Percentiles rank a stretch among this genome's conserved stretches.
Evolutionary conservation across 1,140 invertebrate species (phyloP).

Genomic region (Mercenaria mercenaria): DNA sequence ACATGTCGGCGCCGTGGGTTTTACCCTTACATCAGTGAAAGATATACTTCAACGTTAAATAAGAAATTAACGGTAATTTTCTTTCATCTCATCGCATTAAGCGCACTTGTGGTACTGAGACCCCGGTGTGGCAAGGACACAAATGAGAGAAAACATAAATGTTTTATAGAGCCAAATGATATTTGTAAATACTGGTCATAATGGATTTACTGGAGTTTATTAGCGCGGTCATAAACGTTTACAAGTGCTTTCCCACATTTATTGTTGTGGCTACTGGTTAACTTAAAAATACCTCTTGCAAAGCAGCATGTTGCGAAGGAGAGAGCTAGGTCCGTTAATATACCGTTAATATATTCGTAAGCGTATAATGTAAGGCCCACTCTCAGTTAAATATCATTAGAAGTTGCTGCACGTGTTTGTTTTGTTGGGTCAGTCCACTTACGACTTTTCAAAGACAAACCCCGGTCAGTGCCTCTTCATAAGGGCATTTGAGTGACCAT

Average conservation of each 20-base stretch:
- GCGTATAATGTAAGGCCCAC: not conserved
- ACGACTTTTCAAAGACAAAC: too few species aligned
- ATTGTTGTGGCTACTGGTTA: conserved; percentile 22
- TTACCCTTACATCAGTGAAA: conserved; percentile 34
- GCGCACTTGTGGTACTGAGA: not conserved
- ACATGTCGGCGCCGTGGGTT: conserved; percentile 22
- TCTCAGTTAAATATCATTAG: not conserved
- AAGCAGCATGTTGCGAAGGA: not conserved
- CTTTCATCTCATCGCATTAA: conserved; percentile 25
- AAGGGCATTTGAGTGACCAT: too few species aligned
- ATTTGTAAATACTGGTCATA: conserved; percentile 46
- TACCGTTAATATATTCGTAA: not conserved
- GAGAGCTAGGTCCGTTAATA: not conserved
- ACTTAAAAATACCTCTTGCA: not conserved
- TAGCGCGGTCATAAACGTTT: conserved; percentile 12
- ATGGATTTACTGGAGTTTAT: not conserved
- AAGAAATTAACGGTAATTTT: conserved; percentile 49
- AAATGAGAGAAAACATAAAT: conserved; percentile 29
- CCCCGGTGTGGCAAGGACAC: not conserved
- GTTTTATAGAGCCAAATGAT: conserved; percentile 20
- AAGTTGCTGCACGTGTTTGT: too few species aligned
- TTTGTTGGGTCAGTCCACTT: too few species aligned
- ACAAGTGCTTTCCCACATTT: conserved; percentile 57
- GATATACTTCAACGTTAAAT: conserved; percentile 30
- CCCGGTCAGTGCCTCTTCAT: too few species aligned